A percentile compares a stretch with the other conserved stretches of the same genome.
phyloP scores from a whole-genome alignment of 2,888 invertebrate species.

The Craniophora ligustri region DNA sequence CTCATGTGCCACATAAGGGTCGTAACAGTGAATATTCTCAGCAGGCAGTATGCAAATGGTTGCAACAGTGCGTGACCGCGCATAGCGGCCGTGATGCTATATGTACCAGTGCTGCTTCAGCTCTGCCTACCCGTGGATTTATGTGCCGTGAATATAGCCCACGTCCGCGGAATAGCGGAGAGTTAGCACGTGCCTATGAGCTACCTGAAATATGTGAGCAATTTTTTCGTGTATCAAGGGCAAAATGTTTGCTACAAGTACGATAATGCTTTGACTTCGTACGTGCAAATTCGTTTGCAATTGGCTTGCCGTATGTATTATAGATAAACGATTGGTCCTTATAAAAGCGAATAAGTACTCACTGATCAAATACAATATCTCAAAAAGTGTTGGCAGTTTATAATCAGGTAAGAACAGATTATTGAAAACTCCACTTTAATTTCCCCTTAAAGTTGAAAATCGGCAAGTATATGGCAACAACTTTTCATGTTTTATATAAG shows the following conservation, averaged over 20 bases:
- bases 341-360: too few species aligned
- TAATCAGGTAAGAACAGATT: too few species aligned
- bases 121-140: constrained; percentile 34
- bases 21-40: constrained; percentile 40
- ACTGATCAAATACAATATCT: not conserved
- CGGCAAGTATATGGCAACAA: too few species aligned
- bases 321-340: fast-evolving
- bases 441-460: too few species aligned
- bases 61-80: constrained; percentile 44
- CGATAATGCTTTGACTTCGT: not conserved
- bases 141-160: constrained; percentile 41
- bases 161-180: constrained; percentile 32
- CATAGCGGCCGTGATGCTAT: constrained; percentile 28
- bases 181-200: constrained; percentile 30
- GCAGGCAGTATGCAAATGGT: constrained; percentile 43
- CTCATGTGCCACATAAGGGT: constrained; percentile 6
- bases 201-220: constrained; percentile 30
- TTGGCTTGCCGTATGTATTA: not conserved
- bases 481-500: too few species aligned
- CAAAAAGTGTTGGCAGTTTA: too few species aligned
- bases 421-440: too few species aligned
- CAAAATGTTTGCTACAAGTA: constrained; percentile 1
- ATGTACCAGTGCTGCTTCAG: constrained; percentile 11
- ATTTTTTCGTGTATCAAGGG: not conserved
- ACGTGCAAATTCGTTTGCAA: not conserved